These are phyloP conservation scores for Odontamblyopus rebecca DNA, from an alignment of 2,797 vertebrate species.

Conservation along the genomic window DNA sequence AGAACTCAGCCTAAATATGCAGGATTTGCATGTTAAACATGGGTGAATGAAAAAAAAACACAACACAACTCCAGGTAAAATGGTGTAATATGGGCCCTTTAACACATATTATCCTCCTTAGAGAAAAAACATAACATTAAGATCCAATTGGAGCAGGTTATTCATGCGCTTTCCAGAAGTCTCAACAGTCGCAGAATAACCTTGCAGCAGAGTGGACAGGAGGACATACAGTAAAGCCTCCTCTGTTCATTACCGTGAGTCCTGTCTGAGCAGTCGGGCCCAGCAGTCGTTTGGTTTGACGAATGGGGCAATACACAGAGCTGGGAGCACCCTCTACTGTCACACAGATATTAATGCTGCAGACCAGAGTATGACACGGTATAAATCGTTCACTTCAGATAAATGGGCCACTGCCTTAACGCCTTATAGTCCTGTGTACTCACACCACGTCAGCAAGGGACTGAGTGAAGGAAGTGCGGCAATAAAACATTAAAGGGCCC, in stretches of 20 bases:
- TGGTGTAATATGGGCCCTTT: too few species aligned
- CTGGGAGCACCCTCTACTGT: background rate
- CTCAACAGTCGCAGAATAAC: background rate
- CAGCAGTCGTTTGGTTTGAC: constrained; percentile 16
- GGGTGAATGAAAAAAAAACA: too few species aligned
- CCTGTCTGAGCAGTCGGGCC: constrained; percentile 8
- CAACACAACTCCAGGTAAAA: too few species aligned
- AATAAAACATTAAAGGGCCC: background rate
- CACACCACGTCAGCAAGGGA: background rate
- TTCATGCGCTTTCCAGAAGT: background rate
- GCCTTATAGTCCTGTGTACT: background rate
- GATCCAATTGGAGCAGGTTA: background rate
- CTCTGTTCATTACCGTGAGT: constrained; percentile 11
- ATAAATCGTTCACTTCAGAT: background rate
- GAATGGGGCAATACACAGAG: constrained; percentile 14
- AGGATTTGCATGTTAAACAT: too few species aligned
- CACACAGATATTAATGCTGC: constrained; percentile 8
- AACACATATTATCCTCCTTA: background rate
- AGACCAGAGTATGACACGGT: background rate
- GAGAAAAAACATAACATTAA: background rate
- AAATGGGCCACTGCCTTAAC: background rate
- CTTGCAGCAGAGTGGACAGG: background rate
- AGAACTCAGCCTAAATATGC: too few species aligned
- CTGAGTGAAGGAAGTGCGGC: background rate
- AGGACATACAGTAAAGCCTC: background rate